Conservation (phyloP, 2,888 invertebrate genomes). For the Auanema freiburgensis region DNA sequence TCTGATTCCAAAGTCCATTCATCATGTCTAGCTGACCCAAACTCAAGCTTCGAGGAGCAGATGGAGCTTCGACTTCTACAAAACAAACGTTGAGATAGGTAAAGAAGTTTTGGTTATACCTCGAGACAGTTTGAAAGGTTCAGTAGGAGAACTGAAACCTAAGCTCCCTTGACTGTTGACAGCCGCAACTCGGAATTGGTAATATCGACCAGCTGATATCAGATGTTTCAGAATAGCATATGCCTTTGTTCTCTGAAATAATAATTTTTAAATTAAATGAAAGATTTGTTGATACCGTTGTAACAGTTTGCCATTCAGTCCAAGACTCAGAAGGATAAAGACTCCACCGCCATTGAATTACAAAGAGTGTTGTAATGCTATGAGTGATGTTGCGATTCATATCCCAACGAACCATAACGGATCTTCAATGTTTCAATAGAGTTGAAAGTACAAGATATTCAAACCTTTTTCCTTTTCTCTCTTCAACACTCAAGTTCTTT, state of each 20-base stretch:
- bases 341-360: conserved; percentile 63
- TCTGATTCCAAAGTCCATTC: conserved; percentile 45
- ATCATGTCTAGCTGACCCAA: background rate
- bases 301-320: conserved; percentile 63
- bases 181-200: conserved; percentile 63
- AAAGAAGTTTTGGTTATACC: conserved; percentile 12
- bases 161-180: conserved; percentile 62
- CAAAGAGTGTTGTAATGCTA: conserved; percentile 32
- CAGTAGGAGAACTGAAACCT: conserved; percentile 62
- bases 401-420: conserved; percentile 61
- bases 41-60: conserved; percentile 32
- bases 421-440: conserved; percentile 24
- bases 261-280: background rate
- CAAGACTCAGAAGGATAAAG: conserved; percentile 43
- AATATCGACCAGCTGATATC: conserved; percentile 59
- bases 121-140: conserved; percentile 58
- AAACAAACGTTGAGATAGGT: background rate
- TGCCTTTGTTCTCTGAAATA: conserved; percentile 57
- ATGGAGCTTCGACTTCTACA: conserved; percentile 54
- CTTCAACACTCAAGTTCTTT: conserved; percentile 50
- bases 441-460: background rate
- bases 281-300: conserved; percentile 30
- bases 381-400: conserved; percentile 45
- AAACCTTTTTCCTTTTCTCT: conserved; percentile 56
- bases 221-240: conserved; percentile 63